Evolutionary conservation across 2,888 invertebrate genomes (phyloP), one percentile per base, ranked within the genome.

Genomic region (Agrochola lychnidis): DNA sequence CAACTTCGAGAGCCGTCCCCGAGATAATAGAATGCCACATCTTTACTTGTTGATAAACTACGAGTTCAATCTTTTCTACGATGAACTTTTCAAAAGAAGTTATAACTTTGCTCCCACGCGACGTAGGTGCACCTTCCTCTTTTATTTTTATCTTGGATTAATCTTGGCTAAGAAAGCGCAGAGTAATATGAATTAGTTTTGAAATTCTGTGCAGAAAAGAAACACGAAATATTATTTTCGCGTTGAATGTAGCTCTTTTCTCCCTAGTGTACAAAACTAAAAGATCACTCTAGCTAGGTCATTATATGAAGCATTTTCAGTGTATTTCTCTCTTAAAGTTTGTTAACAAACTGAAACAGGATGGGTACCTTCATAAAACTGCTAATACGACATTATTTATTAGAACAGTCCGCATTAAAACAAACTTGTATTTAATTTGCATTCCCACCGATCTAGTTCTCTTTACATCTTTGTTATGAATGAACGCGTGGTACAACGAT

Each of bases 1-100:
- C 75, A 83, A 82, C 78, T 78, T 72, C 75, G 70, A 66, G 36
- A 77, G 61, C 67, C n/a, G 78, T 77, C 64, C 69, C 42, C 71
- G 63, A 70, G 74, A 79, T 89, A 89, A 89, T 84, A 85, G 83
- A 84, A 87, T 83, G 85, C 87, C 86, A 86, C 85, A 84, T 82
- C 76, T 76, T 70, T 80, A 80, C 79, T 81, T 79, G 75, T 87
- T 81, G 75, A 74, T 85, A 75, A 36, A 80, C 74, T 70, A 66
- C 45, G 57, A 72, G 63, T 81, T 71, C 72, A 75, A 86, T 81
- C 64, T 73, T 75, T 73, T 75, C 74, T 57, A 48, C 19, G 48
- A 73, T 68, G 40, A 85, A 82, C 30, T 74, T 83, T 62, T 56
- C 42, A 40, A 63, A 59, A 74, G 61, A 76, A 62, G 62, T 77